These are phyloP conservation scores for Esperia sulphurella DNA, from an alignment of 2,888 invertebrate species.

Conservation along the genomic window DNA sequence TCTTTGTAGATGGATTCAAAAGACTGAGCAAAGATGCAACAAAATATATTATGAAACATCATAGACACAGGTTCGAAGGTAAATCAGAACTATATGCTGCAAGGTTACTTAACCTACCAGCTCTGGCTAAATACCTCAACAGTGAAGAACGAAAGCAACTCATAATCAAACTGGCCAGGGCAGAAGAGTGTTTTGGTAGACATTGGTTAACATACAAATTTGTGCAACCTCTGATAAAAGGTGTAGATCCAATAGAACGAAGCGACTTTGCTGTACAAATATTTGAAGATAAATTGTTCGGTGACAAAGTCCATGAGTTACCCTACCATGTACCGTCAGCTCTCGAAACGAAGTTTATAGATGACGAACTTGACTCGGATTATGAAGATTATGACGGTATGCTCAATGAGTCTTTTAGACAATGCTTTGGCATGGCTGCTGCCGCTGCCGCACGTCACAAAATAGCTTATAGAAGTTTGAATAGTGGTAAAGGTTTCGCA, in stretches of 20 bases:
- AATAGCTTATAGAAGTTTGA: no score
- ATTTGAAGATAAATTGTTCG: constrained; percentile 30
- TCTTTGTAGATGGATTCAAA: constrained; percentile 12
- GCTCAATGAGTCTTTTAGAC: no score
- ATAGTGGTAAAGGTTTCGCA: no score
- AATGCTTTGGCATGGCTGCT: no score
- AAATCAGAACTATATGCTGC: constrained; percentile 28
- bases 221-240: constrained; percentile 27
- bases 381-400: no score
- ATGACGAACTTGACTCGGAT: no score
- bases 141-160: constrained; percentile 25
- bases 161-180: constrained; percentile 21
- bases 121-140: constrained; percentile 19
- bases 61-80: constrained; percentile 19
- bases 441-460: no score
- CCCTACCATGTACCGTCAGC: background rate
- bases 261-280: constrained; percentile 24
- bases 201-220: constrained; percentile 22
- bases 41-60: constrained; percentile 21
- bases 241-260: constrained; percentile 20
- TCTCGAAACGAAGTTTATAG: background rate
- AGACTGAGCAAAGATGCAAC: constrained; percentile 19
- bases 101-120: constrained; percentile 19
- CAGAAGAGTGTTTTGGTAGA: constrained; percentile 14
- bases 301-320: constrained; percentile 7